Conservation (phyloP, 2,888 invertebrate genomes). For the Apodemia hepburni region DNA sequence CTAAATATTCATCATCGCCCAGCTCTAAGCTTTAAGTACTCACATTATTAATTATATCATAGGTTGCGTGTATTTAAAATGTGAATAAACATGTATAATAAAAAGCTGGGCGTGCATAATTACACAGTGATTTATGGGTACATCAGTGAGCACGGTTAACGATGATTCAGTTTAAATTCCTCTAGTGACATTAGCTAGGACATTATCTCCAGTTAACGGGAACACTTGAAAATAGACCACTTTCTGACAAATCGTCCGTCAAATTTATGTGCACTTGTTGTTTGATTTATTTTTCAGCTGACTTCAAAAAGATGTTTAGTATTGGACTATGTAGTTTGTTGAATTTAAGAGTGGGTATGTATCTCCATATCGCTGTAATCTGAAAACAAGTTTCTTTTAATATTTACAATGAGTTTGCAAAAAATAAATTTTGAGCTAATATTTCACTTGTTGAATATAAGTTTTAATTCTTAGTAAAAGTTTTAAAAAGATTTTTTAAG, state of each 20-base stretch:
- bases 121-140: slow-evolving; percentile 11
- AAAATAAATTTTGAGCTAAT: too few species aligned
- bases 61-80: slow-evolving; percentile 4
- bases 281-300: slow-evolving; percentile 8
- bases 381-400: not conserved
- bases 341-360: not conserved
- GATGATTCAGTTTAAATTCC: slow-evolving; percentile 40
- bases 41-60: slow-evolving; percentile 1
- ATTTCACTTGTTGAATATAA: too few species aligned
- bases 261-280: slow-evolving; percentile 19
- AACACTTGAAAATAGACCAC: slow-evolving; percentile 43
- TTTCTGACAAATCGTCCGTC: slow-evolving; percentile 25
- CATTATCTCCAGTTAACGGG: slow-evolving; percentile 40
- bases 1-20: too few species aligned
- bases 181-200: slow-evolving; percentile 44
- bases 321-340: not conserved
- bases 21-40: too few species aligned
- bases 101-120: slow-evolving; percentile 7
- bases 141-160: slow-evolving; percentile 14
- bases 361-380: not conserved
- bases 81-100: not conserved
- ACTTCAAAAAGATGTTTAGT: not conserved
- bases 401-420: not conserved
- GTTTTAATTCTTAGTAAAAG: too few species aligned
- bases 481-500: too few species aligned